phyloP scores from a whole-genome alignment of 2,113 vertebrate genomes.

The Eretmochelys imbricata region DNA sequence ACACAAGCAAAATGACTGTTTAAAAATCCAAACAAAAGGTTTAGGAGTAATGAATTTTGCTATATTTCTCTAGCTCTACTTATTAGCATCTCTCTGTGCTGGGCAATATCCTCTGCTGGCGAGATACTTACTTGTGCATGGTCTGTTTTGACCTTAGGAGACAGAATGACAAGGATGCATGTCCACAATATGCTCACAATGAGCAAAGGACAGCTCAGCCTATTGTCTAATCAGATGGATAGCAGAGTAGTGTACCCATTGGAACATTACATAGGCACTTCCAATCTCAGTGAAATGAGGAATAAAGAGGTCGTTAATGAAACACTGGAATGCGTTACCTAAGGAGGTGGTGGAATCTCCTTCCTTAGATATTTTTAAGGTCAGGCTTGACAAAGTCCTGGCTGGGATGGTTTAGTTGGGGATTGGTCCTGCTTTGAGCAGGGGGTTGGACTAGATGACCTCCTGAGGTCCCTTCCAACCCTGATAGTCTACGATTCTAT shows the following conservation, averaged over 20 bases:
- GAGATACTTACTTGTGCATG: neutral
- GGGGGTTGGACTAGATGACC: too few species aligned
- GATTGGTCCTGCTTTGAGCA: too few species aligned
- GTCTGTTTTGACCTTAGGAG: too few species aligned
- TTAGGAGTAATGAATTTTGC: neutral
- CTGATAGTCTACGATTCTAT: too few species aligned
- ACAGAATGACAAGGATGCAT: too few species aligned
- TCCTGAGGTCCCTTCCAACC: too few species aligned
- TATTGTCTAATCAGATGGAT: too few species aligned
- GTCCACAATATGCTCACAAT: neutral
- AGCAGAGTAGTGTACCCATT: too few species aligned
- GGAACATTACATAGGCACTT: neutral
- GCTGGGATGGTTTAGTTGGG: too few species aligned
- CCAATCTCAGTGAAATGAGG: neutral
- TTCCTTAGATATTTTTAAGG: too few species aligned
- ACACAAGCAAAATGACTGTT: neutral
- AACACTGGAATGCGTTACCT: neutral
- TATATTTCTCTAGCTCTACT: neutral
- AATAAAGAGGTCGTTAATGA: neutral
- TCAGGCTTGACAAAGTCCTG: too few species aligned
- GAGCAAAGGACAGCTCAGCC: neutral
- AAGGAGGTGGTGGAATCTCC: too few species aligned
- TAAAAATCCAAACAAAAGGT: neutral
- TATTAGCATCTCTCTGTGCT: neutral
- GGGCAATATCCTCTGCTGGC: neutral